Base-by-base conservation (phyloP, 2,113 vertebrate genomes). In the Lophotis ruficrista region DNA sequence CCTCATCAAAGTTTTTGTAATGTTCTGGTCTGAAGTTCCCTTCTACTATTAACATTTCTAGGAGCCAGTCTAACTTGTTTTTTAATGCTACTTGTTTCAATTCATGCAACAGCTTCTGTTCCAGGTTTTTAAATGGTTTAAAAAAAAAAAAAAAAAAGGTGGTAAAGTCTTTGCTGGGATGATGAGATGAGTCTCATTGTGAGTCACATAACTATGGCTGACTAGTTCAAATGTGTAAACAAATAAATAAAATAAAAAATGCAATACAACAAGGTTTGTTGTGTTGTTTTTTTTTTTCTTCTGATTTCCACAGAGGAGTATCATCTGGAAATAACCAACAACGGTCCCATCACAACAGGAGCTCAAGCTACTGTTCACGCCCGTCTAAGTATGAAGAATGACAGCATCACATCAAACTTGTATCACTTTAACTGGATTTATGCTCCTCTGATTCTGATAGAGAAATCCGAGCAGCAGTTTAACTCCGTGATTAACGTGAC, bases 361-460 rank as follows among this genome's bases (percentile, higher is more conserved):
- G 96, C 98, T 14, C 97, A 97, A 65, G 97, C 97, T 45, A 95
- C 90, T 15, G 5, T 98, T 90, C 94, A 86, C 1, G 97, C 97
- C 84, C 96, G 70, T 47, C 93, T 98, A 57, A 89, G 62, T 22
- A 61, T 51, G 41, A 90, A 91, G 18, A 97, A 97, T 0, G 3
- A 93, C 62, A 95, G 75, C 9, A 14, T 71, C n/a, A 3, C 58
- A 11, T 15, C 86, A 51, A 80, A 75, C 35, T n/a, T 30, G 10
- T 98, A 96, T 92, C 87, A 81, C 73, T 98, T 98, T 47, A 97
- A 97, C 81, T 98, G 98, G 98, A 81, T 97, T 79, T 97, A 98
- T 64, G 91, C 94, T 21, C 98, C 98, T 4, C 94, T 98, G 66
- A 91, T 97, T 54, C 96, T 98, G 92, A 91, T 80, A 4, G 71